Evolutionary conservation across 2,888 invertebrate genomes (phyloP), one percentile per base, ranked within the genome.

Genomic region (Endomychus coccineus): DNA sequence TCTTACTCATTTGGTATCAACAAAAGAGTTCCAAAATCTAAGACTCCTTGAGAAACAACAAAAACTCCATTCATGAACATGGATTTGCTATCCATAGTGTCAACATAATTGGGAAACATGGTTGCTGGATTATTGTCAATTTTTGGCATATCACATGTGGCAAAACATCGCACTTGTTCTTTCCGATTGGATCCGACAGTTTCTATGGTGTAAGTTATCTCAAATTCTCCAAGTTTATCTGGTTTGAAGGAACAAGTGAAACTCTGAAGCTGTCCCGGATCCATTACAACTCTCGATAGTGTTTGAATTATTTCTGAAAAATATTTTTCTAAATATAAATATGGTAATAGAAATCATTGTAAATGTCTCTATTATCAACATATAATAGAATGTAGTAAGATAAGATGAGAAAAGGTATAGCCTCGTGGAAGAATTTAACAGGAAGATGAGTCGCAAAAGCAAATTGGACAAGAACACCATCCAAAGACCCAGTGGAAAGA

Each of bases 11-110:
- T 25, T 33, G 14, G 41, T 10, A 19, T 39, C n/a, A 45, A 40
- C 25, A 59, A 35, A n/a, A 54, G 46, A 4, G 53, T 48, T 4
- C 63, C 65, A 47, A 66, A 61, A 46, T 64, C 59, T 28, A 60
- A 59, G 10, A 52, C 43, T 4, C 55, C 44, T 11, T 48, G 44
- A 10, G 60, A 48, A 17, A 45, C 42, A 16, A 58, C 42, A 45
- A 50, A 66, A 4, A 56, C 43, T 16, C 50, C 50, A 22, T 52
- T 36, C 17, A 41, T 13, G 14, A 41, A 44, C 14, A 46, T 37
- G n/a, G 39, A 48, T 27, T 49, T 52, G 9, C 51, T 49, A n/a
- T 36, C 36, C 6, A 36, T 21, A 17, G 10, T 24, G 5, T 51
- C 44, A 3, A 55, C 34, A 10, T 49, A 46, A 37, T 47, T 54